Evolutionary conservation across 2,888 invertebrate genomes (phyloP), one percentile per base, ranked within the genome.

Genomic region (Phalera bucephala): DNA sequence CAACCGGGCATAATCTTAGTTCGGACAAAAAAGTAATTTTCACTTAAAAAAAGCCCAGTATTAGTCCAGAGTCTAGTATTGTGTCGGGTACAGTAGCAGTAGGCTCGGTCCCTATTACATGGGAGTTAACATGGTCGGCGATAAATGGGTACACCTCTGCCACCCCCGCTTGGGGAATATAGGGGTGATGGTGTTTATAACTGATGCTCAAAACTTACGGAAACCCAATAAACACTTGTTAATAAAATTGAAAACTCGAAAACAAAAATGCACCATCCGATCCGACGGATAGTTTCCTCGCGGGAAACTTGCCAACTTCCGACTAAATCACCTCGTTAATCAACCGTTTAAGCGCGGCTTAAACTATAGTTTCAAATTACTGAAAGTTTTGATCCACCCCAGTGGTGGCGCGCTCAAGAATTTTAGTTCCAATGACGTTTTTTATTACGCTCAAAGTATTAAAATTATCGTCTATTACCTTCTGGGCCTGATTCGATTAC

Each of bases 271-370:
- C 42, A 52, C n/a, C n/a, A n/a, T n/a, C n/a, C n/a, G n/a, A n/a
- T n/a, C n/a, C n/a, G n/a, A n/a, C n/a, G n/a, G 49, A 59, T 55
- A 62, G 61, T 64, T 60, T 11, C 41, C 46, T 40, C 32, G 49
- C 36, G 39, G 15, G 17, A 56, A 53, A 68, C 69, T 72, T 60
- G 40, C 51, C 48, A 70, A 66, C 64, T 69, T 63, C 48, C 46
- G 33, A 55, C 53, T 63, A 60, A 70, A 72, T 64, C 64, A 58
- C 53, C 62, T 72, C 74, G 72, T 76, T 80, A 77, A 80, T 80
- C 79, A 74, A 70, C 67, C 70, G 65, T 71, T 80, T 73, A 73
- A 80, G 69, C 64, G 45, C 50, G 51, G 72, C 69, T 78, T 72
- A 70, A 72, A 66, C 65, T 72, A 69, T 70, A 76, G 72, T 74